Base-by-base conservation (phyloP, 2,113 vertebrate species). In the Vidua macroura region DNA sequence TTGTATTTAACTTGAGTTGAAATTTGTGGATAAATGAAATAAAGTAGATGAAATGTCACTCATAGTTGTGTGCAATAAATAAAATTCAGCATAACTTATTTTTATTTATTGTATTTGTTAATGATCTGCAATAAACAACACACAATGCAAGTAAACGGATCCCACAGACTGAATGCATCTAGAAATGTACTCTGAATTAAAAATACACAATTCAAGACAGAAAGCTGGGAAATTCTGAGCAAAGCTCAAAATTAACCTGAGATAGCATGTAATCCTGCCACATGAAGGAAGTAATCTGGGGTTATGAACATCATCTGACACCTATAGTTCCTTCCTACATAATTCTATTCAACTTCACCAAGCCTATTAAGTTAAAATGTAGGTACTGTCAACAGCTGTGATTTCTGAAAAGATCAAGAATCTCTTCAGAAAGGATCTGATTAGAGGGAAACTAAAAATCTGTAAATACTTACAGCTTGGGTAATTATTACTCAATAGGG, bases 21-120 rank as follows among this genome's bases (percentile, higher is more conserved):
- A 95, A 83, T 76, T 73, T 88, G 18, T 69, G 58, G 35, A 83
- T 59, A 83, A 80, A 95, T 79, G 6, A 85, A 93, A 92, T 15
- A 35, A 89, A 59, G n/a, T 18, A 66, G 55, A 77, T 46, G 14
- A 86, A 68, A 74, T 88, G 13, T 52, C 14, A 6, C 22, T 77
- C 81, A 6, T 11, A 81, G 8, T 87, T 87, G 16, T 2, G 3
- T 14, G 9, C 13, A 76, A 37, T 53, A 70, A 62, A 77, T 74
- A 58, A 88, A 92, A 93, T 31, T 25, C 70, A 60, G 5, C 25
- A 63, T 46, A 77, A 51, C 13, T 67, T 44, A 51, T 55, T 59
- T 77, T 88, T 81, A 77, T 77, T 88, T 67, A 63, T 31, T 59
- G 10, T 35, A 10, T 59, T 77, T 7, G 1, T 37, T 78, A 86